Evolutionary conservation across 2,113 vertebrate genomes (phyloP).

Genomic region (Nerophis lumbriciformis): DNA sequence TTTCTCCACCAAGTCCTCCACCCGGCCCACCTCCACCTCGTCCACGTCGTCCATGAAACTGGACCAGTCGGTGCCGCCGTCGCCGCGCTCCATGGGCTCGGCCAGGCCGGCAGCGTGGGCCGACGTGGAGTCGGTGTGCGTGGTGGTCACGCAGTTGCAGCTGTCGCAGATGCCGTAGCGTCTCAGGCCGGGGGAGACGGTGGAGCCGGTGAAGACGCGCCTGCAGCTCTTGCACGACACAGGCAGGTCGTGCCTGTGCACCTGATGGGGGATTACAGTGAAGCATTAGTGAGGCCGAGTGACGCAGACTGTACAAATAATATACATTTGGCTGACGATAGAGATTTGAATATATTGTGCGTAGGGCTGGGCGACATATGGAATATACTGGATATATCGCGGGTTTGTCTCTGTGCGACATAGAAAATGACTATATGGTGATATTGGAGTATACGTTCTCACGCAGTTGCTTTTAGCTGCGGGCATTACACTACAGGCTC

Average conservation of each 20-base stretch:
- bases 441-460: too few species aligned
- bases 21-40: slow-evolving; percentile 75
- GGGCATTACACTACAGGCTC: too few species aligned
- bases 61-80: slow-evolving; percentile 82
- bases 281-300: neutral
- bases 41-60: slow-evolving; percentile 91
- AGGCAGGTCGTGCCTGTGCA: slow-evolving; percentile 89
- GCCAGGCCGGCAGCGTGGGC: slow-evolving; percentile 75
- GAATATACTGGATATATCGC: too few species aligned
- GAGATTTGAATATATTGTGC: too few species aligned
- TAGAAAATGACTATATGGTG: too few species aligned
- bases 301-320: too few species aligned
- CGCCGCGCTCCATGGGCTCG: slow-evolving; percentile 75
- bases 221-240: slow-evolving; percentile 93
- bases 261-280: slow-evolving; percentile 62
- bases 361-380: too few species aligned
- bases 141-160: slow-evolving; percentile 90
- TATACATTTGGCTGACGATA: too few species aligned
- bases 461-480: too few species aligned
- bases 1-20: slow-evolving; percentile 75
- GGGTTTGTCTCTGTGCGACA: too few species aligned
- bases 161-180: slow-evolving; percentile 90
- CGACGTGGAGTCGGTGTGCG: slow-evolving; percentile 75
- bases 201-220: slow-evolving; percentile 81
- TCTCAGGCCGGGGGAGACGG: slow-evolving; percentile 79